Percentiles rank a stretch among this genome's conserved stretches.
Conservation (phyloP, 1,140 invertebrate genomes). For the Xylocopa sonorina region DNA sequence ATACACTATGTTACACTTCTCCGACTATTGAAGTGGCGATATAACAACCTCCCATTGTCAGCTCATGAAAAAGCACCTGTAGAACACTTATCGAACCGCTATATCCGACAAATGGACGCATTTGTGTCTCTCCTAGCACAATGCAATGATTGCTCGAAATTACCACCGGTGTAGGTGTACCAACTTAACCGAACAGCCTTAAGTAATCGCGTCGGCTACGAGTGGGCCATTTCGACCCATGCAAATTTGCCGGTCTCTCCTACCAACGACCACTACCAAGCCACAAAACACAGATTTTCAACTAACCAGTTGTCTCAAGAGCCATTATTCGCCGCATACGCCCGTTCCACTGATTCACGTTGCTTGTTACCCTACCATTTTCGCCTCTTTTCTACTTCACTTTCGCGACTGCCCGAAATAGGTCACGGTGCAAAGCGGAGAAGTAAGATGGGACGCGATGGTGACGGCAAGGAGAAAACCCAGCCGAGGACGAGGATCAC, state of each 20-base stretch:
- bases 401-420: conserved; percentile 15
- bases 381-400: neutral
- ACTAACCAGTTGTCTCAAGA: neutral
- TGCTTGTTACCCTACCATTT: neutral
- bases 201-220: neutral
- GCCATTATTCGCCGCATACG: neutral
- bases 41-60: neutral
- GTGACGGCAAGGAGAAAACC: conserved; percentile 17
- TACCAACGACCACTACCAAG: neutral
- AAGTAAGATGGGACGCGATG: conserved; percentile 8
- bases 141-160: conserved; percentile 7
- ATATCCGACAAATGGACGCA: neutral
- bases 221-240: neutral
- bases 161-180: neutral
- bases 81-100: neutral
- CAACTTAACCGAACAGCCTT: neutral
- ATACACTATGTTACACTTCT: neutral
- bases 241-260: neutral
- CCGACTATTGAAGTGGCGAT: neutral
- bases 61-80: neutral
- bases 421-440: conserved; percentile 29
- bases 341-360: neutral
- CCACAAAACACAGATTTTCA: neutral
- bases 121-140: neutral
- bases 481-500: conserved; percentile 35